phyloP scores from a whole-genome alignment of 2,797 vertebrate species.

The Avahi laniger region DNA sequence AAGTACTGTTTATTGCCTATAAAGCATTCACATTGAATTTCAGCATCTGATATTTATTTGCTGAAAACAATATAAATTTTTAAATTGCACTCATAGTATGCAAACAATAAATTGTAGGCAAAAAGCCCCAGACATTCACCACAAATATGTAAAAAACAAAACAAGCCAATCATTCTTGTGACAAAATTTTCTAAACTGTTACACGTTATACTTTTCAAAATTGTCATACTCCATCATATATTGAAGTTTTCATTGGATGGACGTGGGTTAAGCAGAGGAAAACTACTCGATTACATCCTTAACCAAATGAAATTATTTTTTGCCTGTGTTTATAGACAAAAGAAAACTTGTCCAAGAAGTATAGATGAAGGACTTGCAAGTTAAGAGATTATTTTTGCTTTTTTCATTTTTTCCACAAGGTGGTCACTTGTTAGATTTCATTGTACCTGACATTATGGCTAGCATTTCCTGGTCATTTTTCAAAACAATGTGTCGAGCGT shows the following conservation, averaged over 20 bases:
- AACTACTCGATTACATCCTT: background rate
- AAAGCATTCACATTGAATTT: background rate
- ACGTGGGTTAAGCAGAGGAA: background rate
- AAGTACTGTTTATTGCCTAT: background rate
- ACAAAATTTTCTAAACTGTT: background rate
- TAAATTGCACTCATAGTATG: background rate
- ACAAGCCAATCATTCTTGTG: background rate
- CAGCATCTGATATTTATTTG: conserved; percentile 4
- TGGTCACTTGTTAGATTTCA: background rate
- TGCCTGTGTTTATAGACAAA: background rate
- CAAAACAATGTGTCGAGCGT: background rate
- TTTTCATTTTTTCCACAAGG: background rate
- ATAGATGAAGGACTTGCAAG: background rate
- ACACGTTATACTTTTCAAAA: background rate
- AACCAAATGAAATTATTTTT: background rate
- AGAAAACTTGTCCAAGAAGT: background rate
- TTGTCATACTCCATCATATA: background rate
- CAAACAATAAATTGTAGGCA: background rate
- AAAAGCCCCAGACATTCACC: background rate
- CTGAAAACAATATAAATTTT: background rate
- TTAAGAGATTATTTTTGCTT: background rate
- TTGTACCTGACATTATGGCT: background rate
- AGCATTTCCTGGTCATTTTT: background rate
- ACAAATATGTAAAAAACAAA: background rate
- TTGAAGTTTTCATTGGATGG: background rate